These are phyloP conservation scores for Fulica atra DNA, from an alignment of 2,113 vertebrate genomes.

Conservation along the genomic window DNA sequence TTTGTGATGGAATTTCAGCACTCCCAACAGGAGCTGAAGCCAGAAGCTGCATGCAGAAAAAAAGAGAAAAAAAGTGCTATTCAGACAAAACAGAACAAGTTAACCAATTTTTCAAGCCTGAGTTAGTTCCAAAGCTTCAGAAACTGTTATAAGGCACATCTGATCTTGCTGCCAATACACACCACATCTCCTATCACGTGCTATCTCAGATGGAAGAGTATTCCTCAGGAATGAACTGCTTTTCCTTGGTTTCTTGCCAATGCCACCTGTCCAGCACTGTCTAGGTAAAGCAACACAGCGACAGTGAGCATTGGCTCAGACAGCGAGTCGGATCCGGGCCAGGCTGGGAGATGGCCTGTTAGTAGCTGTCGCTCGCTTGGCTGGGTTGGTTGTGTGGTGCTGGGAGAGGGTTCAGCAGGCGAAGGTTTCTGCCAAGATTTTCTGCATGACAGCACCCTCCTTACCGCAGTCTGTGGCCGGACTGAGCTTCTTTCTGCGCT, in stretches of 20 bases:
- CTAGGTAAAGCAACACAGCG: slow-evolving; percentile 15
- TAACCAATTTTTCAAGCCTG: slow-evolving; percentile 43
- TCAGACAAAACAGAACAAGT: slow-evolving; percentile 53
- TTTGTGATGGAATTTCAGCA: slow-evolving; percentile 45
- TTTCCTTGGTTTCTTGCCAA: slow-evolving; percentile 34
- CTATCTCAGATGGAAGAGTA: background rate
- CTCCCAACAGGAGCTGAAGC: slow-evolving; percentile 34
- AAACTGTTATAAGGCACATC: slow-evolving; percentile 26
- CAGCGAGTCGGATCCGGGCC: background rate
- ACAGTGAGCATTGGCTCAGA: background rate
- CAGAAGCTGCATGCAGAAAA: background rate
- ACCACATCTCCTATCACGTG: background rate
- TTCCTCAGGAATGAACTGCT: slow-evolving; percentile 35
- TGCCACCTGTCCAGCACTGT: slow-evolving; percentile 2
- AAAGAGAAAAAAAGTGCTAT: background rate
- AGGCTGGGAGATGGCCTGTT: slow-evolving; percentile 58
- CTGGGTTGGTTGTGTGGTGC: background rate
- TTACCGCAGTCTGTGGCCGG: background rate
- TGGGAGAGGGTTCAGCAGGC: background rate
- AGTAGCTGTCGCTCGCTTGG: slow-evolving; percentile 42
- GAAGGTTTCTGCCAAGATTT: slow-evolving; percentile 42
- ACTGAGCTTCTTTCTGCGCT: background rate
- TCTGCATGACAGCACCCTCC: background rate
- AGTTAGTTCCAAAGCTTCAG: slow-evolving; percentile 6
- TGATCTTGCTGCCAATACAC: background rate